Evolutionary conservation across 1,140 invertebrate genomes (phyloP).

Genomic region (Euglossa dilemma): DNA sequence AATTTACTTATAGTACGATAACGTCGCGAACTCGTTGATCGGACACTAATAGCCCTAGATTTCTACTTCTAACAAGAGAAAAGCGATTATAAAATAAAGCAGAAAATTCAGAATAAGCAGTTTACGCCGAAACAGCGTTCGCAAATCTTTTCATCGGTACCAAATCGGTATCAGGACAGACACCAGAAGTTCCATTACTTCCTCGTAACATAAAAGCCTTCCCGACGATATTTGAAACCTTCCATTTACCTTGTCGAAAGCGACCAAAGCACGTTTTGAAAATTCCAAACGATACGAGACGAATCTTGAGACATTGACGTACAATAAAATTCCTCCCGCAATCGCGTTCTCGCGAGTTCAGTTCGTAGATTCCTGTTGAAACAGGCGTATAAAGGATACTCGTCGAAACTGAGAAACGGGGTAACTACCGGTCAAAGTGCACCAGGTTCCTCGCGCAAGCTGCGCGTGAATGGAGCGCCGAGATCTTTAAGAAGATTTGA

Average conservation of each 20-base stretch:
- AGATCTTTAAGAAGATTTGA: conserved; percentile 27
- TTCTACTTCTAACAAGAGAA: no score
- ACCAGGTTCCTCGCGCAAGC: background rate
- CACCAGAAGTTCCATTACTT: no score
- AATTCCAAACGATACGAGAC: background rate
- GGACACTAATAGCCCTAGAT: background rate
- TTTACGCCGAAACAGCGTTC: no score
- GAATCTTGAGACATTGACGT: no score
- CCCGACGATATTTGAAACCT: conserved; percentile 1
- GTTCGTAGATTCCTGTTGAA: conserved; percentile 28
- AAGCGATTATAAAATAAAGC: no score
- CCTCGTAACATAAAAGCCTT: background rate
- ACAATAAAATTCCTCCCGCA: conserved; percentile 11
- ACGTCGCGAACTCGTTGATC: background rate
- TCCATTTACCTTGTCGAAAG: background rate
- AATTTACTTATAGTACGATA: background rate
- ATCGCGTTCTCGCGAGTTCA: conserved; percentile 12
- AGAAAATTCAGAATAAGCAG: no score
- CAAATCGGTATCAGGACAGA: no score
- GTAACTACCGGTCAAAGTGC: conserved; percentile 1
- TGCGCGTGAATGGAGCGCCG: background rate
- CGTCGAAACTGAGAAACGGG: conserved; percentile 28
- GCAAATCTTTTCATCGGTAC: no score
- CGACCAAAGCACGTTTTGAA: conserved; percentile 3
- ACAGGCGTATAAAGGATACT: conserved; percentile 31